Conservation (phyloP, 30 jellyfish, hydroid and myxozoan species). For the Aurelia coerulea region DNA sequence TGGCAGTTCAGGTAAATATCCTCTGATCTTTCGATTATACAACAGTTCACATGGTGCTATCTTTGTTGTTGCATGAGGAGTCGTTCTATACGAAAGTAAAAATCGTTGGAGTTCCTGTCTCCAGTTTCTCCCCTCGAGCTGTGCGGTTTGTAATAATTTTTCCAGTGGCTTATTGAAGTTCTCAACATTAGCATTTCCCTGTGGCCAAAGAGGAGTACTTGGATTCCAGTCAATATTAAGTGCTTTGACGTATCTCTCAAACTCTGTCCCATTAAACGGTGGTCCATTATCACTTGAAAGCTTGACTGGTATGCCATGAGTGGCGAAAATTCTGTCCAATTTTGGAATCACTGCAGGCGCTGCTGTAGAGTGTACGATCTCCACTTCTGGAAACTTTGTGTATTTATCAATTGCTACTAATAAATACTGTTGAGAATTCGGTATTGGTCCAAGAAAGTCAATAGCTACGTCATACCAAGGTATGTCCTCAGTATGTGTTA, state of each 20-base stretch:
- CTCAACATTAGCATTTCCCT: conserved; percentile 21
- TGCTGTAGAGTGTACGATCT: conserved; percentile 64
- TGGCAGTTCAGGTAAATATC: conserved; percentile 5
- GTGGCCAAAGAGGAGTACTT: no score
- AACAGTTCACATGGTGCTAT: background rate
- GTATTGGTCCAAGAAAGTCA: conserved; percentile 74
- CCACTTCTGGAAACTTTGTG: conserved; percentile 68
- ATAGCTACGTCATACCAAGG: conserved; percentile 67
- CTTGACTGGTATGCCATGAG: conserved; percentile 66
- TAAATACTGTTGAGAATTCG: conserved; percentile 53
- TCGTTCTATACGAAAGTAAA: conserved; percentile 40
- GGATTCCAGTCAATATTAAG: no score
- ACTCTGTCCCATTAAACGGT: conserved; percentile 27
- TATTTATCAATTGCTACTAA: conserved; percentile 54
- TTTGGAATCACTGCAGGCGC: conserved; percentile 53
- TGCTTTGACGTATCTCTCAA: background rate
- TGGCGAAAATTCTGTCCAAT: conserved; percentile 54
- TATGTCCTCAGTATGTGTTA: conserved; percentile 38
- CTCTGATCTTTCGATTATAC: background rate
- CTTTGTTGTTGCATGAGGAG: conserved; percentile 37
- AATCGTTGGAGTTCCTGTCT: conserved; percentile 56
- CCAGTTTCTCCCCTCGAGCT: conserved; percentile 55
- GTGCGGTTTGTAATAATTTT: conserved; percentile 37
- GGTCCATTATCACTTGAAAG: conserved; percentile 58
- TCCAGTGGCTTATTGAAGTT: conserved; percentile 35